Evolutionary conservation across 1,140 invertebrate genomes (phyloP), one percentile per base, ranked within the genome.

Genomic region (Drosophila yakuba): DNA sequence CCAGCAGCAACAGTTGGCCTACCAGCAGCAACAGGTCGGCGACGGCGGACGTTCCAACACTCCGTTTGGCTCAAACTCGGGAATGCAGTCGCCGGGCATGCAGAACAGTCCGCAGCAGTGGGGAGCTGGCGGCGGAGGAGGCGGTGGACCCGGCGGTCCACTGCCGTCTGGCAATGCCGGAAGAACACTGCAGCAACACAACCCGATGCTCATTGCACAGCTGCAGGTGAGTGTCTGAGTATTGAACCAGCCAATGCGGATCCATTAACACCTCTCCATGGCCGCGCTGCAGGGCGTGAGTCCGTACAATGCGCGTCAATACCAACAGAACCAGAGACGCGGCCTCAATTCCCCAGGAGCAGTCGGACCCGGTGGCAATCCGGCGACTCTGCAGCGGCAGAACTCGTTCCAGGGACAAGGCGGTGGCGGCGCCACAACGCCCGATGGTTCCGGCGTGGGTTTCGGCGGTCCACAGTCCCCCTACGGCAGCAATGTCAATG

Each of bases 181-280:
- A 35, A 68, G 83, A 58, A 84, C 90, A 6, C 63, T 94, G 44
- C 94, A 95, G 67, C 95, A 96, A 92, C 95, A 96, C 91, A 96
- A 96, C 93, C 96, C 96, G 5, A 96, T 97, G 95, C 93, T 97
- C 63, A 97, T 95, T 93, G 95, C 96, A 66, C 96, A 96, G 92
- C 93, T 96, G 62, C 95, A 95, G 80, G 95, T 96, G 93, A 77
- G 74, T 83, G 64, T 48, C 20, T 54, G 38, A 48, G 15, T 38
- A 7, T n/a, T 3, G 14, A 48, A 35, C 8, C 41, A n/a, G 17
- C 25, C 4, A 25, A 58, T 38, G 15, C 35, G 10, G 12, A 25
- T 8, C 17, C 20, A 59, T 45, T 89, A 79, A 83, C 71, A 38
- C 64, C 51, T 25, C 72, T 66, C 14, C 45, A 39, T 52, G 43